Evolutionary conservation across 1,140 invertebrate genomes (phyloP).

Genomic region (Ceratoteleas bidentatus): DNA sequence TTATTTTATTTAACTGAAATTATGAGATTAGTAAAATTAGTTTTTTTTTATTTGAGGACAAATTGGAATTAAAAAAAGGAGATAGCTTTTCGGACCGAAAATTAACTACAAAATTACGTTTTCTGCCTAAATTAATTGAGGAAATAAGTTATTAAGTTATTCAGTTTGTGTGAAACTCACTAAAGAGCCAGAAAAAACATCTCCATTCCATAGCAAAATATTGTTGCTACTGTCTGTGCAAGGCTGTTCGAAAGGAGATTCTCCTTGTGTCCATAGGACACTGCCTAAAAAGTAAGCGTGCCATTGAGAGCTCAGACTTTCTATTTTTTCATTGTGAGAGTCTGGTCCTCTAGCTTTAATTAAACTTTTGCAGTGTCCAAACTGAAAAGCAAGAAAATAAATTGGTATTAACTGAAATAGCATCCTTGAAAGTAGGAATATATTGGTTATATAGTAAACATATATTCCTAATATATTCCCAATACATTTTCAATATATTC

Average conservation of each 20-base stretch:
- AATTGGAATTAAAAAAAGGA: no score
- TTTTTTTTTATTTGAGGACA: no score
- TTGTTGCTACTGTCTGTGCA: slow-evolving; percentile 81
- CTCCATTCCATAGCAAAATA: slow-evolving; percentile 90
- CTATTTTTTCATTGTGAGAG: slow-evolving; percentile 60
- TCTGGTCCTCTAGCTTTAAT: slow-evolving; percentile 82
- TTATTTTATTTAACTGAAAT: no score
- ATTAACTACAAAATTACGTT: no score
- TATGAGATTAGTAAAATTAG: no score
- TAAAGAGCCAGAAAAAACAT: slow-evolving; percentile 85
- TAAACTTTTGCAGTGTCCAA: slow-evolving; percentile 73
- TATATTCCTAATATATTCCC: no score
- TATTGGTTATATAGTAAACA: no score
- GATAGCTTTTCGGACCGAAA: no score
- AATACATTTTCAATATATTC: no score
- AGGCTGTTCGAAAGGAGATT: slow-evolving; percentile 83
- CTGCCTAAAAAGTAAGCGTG: slow-evolving; percentile 84
- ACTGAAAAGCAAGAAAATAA: slow-evolving; percentile 72
- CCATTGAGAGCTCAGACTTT: slow-evolving; percentile 81
- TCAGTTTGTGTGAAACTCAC: slow-evolving; percentile 59
- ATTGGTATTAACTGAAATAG: no score
- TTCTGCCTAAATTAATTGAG: no score
- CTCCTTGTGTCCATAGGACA: slow-evolving; percentile 88
- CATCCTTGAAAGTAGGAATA: no score
- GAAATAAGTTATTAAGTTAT: not conserved